Evolutionary conservation across 2,888 invertebrate species (phyloP), one percentile per base, ranked within the genome.

Genomic region (Onthophagus sagittarius): DNA sequence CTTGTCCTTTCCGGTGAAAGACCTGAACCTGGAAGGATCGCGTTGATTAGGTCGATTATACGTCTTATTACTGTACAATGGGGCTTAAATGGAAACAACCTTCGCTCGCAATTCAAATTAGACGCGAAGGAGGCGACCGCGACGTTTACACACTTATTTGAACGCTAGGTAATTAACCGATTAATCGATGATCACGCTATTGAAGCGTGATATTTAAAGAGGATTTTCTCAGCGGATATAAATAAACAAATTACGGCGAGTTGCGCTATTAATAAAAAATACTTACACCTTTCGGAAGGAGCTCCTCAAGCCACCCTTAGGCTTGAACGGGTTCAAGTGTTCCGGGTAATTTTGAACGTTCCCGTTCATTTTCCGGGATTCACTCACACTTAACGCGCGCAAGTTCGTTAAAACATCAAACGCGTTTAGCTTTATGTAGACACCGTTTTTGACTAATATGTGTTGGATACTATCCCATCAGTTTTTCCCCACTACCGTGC

Each of bases 301-400:
- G 11, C 63, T 33, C 23, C 71, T 69, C 15, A 74, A 53, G 53
- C 75, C 73, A 15, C 73, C 69, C 7, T 75, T 91, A 79, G 92
- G 92, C 77, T 89, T 89, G 83, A 93, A 93, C 15, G 93, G 93
- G 85, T 93, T 93, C 77, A 93, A 86, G 83, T 93, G 92, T 81
- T 93, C 92, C 67, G 93, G 93, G 84, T 93, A 93, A 83, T 93
- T 90, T 82, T 91, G 73, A 62, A 76, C 74, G 13, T 71, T 62
- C 13, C 23, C 71, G 53, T 23, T 62, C 71, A 71, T 71, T 71
- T 15, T 71, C 33, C 39, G 39, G 39, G 39, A 53, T 53, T 53
- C 39, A 32, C 67, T 23, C 64, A 32, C 67, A 67, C 67, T 5
- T n/a, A n/a, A n/a, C 15, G 31, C 23, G 31, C 15, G 31, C n/a